phyloP scores from a whole-genome alignment of 2,888 invertebrate genomes.

The Eilema depressum region DNA sequence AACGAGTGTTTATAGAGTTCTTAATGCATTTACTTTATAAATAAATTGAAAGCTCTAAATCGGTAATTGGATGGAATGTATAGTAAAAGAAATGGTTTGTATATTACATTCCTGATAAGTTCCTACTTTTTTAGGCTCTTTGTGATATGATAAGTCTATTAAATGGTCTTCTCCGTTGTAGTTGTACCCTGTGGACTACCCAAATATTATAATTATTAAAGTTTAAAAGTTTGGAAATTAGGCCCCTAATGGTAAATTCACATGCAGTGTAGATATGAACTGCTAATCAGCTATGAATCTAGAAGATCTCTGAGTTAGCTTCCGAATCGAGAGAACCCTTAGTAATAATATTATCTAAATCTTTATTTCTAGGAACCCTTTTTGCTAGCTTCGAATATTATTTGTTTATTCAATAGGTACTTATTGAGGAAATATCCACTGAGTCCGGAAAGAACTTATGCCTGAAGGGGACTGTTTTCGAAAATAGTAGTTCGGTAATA shows the following conservation, averaged over 20 bases:
- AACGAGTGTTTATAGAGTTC: constrained; percentile 5
- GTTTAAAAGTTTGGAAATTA: not conserved
- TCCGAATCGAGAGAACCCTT: too few relatives aligned
- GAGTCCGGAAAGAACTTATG: too few relatives aligned
- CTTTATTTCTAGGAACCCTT: not conserved
- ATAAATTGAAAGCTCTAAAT: constrained; percentile 11
- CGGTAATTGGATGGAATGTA: constrained; percentile 7
- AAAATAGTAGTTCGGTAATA: too few relatives aligned
- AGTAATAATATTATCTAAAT: too few relatives aligned
- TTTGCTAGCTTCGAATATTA: not conserved
- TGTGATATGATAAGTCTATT: too few relatives aligned
- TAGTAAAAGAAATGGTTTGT: not conserved
- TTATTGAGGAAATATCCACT: too few relatives aligned
- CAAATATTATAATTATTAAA: not conserved
- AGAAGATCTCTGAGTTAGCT: not conserved
- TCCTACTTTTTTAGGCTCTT: not conserved
- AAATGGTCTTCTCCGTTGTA: not conserved
- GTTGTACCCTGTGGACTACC: not conserved
- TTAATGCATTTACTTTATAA: constrained; percentile 7
- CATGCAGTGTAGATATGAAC: too few relatives aligned
- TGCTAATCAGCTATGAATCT: not conserved
- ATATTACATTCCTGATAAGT: not conserved
- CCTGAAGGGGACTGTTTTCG: too few relatives aligned
- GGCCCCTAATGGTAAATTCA: too few relatives aligned
- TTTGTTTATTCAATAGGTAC: not conserved